Conservation (phyloP, 2,113 vertebrate species). For the Thryonomys swinderianus region DNA sequence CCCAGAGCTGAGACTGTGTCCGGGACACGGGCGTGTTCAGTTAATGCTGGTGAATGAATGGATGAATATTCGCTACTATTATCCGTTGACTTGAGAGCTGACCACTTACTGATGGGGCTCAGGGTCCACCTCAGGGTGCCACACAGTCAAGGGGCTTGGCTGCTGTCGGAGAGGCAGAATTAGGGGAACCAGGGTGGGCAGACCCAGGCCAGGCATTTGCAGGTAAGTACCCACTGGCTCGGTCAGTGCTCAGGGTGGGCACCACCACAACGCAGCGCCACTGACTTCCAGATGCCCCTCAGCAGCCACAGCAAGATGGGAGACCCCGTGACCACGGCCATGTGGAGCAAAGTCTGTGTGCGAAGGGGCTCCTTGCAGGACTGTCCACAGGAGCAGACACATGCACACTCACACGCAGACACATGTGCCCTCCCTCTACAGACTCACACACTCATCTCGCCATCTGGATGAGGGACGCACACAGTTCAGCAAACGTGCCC, state of each 20-base stretch:
- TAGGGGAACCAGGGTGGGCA: neutral
- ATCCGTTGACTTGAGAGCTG: neutral
- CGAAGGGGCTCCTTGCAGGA: neutral
- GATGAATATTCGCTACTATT: neutral
- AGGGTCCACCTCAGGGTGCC: neutral
- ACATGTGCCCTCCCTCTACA: neutral
- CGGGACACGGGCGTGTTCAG: neutral
- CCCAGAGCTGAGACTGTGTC: fast-evolving
- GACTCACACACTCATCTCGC: neutral
- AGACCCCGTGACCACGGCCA: neutral
- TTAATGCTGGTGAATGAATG: neutral
- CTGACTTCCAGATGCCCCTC: neutral
- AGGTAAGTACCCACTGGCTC: neutral
- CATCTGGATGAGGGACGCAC: neutral
- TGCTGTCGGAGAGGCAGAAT: neutral
- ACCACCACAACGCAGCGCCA: neutral
- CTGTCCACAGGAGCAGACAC: neutral
- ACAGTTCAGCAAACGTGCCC: neutral
- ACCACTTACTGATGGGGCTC: neutral
- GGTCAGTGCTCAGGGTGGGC: neutral
- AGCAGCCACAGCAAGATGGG: neutral
- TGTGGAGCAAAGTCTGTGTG: too few relatives aligned
- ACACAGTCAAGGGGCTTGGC: neutral
- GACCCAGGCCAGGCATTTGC: neutral
- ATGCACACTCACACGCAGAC: neutral